A percentile compares a stretch with the other conserved stretches of the same genome.
phyloP scores from a whole-genome alignment of 2,113 vertebrate genomes.

The Etheostoma cragini region DNA sequence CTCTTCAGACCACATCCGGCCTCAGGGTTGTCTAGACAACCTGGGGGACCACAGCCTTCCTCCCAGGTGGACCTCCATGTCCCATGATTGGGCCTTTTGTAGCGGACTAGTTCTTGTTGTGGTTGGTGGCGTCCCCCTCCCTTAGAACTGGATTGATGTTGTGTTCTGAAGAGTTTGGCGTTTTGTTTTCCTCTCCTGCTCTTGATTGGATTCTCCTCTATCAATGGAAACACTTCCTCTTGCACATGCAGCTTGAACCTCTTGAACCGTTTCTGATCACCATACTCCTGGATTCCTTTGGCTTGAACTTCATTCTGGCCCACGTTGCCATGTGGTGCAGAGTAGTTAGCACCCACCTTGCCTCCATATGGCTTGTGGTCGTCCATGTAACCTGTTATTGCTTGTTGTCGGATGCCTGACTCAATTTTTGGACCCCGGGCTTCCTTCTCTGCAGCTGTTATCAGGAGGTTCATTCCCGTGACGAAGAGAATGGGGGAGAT shows the following conservation, averaged over 20 bases:
- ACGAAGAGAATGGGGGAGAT: constrained; percentile 29
- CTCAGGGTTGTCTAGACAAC: neutral
- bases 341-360: constrained; percentile 4
- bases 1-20: neutral
- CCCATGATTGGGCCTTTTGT: neutral
- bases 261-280: constrained; percentile 8
- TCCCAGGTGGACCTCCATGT: neutral
- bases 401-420: neutral
- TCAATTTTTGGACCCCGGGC: neutral
- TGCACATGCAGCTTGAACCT: constrained; percentile 13
- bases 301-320: constrained; percentile 25
- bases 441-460: constrained; percentile 3
- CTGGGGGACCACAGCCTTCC: neutral
- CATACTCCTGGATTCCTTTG: constrained; percentile 17
- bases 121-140: too few species aligned
- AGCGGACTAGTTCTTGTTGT: too few species aligned
- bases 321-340: constrained; percentile 12
- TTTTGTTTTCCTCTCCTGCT: too few species aligned
- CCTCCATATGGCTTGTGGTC: constrained; percentile 16
- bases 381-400: constrained; percentile 35
- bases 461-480: constrained; percentile 35
- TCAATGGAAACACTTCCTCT: constrained; percentile 5
- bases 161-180: neutral
- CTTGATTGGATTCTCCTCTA: constrained; percentile 26
- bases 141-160: neutral